These are phyloP conservation scores for Lutraria rhynchaena DNA, from an alignment of 1,140 invertebrate species.

Conservation along the genomic window DNA sequence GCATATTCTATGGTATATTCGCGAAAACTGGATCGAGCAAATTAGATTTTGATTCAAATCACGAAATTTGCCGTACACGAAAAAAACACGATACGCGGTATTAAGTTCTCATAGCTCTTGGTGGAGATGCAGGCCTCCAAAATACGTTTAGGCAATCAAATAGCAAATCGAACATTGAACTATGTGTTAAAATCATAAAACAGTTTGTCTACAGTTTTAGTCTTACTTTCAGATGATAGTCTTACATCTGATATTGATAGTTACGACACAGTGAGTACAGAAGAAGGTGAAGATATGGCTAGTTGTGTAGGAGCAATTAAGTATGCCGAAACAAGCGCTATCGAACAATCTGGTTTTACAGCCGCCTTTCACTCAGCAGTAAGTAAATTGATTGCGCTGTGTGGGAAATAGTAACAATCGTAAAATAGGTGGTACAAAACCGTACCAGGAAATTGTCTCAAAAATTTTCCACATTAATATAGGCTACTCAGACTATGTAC, in stretches of 20 bases:
- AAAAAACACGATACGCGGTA: too few relatives aligned
- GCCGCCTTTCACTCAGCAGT: conserved; percentile 37
- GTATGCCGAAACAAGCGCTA: conserved; percentile 57
- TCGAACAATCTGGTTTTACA: conserved; percentile 37
- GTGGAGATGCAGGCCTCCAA: too few relatives aligned
- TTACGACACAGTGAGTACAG: conserved; percentile 3
- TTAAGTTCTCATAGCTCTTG: too few relatives aligned
- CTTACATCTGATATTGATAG: conserved; percentile 10
- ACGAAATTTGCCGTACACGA: too few relatives aligned
- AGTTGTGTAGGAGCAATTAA: neutral
- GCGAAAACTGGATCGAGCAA: too few relatives aligned
- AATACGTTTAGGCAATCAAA: too few relatives aligned
- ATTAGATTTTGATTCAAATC: too few relatives aligned
- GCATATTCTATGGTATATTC: too few relatives aligned
- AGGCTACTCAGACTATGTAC: neutral
- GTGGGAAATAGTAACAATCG: neutral
- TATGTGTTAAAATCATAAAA: too few relatives aligned
- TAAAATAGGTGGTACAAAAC: neutral
- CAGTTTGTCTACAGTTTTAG: too few relatives aligned
- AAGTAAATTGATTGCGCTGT: conserved; percentile 7
- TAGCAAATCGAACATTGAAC: neutral
- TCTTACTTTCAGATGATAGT: conserved; percentile 35
- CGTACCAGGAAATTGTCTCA: neutral
- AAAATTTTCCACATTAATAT: neutral
- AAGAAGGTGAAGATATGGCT: conserved; percentile 47